Evolutionary conservation across 2,113 vertebrate species (phyloP).

Genomic region (Stegostoma tigrinum): DNA sequence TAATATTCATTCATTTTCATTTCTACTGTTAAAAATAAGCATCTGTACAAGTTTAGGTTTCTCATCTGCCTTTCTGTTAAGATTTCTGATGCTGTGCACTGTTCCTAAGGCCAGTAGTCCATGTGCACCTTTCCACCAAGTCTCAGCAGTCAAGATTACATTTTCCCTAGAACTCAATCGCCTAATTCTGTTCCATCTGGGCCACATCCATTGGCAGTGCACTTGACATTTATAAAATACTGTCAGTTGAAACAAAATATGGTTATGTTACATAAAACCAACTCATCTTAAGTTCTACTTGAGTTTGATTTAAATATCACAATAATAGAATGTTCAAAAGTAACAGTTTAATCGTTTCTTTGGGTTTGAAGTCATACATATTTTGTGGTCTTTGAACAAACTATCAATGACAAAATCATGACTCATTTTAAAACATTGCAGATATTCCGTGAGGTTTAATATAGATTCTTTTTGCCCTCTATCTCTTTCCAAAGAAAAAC

Average conservation of each 20-base stretch:
- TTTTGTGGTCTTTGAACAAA: background rate
- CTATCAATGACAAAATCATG: background rate
- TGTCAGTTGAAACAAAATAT: background rate
- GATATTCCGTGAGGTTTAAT: background rate
- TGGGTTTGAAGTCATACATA: background rate
- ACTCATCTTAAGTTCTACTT: background rate
- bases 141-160: background rate
- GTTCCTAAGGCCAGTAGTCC: background rate
- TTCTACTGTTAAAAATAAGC: background rate
- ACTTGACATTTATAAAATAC: background rate
- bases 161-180: background rate
- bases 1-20: background rate
- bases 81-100: too few species aligned
- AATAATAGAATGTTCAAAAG: background rate
- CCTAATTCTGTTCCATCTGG: background rate
- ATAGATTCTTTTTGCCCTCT: background rate
- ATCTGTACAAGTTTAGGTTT: background rate
- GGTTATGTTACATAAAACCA: conserved; percentile 5
- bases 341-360: background rate
- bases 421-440: conserved; percentile 18
- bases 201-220: background rate
- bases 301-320: conserved; percentile 23
- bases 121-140: too few species aligned
- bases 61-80: background rate
- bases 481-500: conserved; percentile 12